phyloP scores from a whole-genome alignment of 2,797 vertebrate genomes.

The Anolis apletophallus region DNA sequence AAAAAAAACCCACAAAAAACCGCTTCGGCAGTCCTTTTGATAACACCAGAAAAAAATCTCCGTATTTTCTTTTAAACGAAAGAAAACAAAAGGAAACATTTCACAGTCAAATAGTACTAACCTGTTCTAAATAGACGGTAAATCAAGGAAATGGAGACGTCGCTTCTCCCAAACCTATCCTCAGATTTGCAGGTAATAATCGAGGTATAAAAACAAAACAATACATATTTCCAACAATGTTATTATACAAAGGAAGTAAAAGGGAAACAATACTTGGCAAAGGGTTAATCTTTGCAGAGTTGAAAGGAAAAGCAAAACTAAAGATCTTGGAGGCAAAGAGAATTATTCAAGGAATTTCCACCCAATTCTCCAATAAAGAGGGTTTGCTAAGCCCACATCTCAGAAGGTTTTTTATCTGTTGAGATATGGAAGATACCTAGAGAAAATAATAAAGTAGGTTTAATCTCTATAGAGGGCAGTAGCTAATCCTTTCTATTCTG shows the following conservation, averaged over 20 bases:
- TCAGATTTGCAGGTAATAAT: conserved; percentile 61
- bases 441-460: no score
- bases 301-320: not conserved
- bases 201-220: conserved; percentile 52
- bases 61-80: not conserved
- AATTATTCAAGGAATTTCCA: not conserved
- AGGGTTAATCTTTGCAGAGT: conserved; percentile 23
- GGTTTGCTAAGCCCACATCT: not conserved
- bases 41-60: conserved; percentile 53
- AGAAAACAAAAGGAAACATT: conserved; percentile 49
- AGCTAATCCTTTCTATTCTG: no score
- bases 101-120: conserved; percentile 78
- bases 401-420: not conserved
- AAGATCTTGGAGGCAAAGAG: not conserved
- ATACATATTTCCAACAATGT: conserved; percentile 44
- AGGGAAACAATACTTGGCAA: not conserved
- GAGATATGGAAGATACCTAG: not conserved
- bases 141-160: conserved; percentile 18
- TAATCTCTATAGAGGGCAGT: no score
- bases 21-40: conserved; percentile 71
- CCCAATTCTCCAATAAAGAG: not conserved
- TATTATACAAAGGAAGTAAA: not conserved
- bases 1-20: conserved; percentile 27
- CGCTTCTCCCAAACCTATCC: not conserved
- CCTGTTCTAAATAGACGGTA: conserved; percentile 63